Evolutionary conservation across 2,888 invertebrate species (phyloP).

Genomic region (Drosophila phalerata): DNA sequence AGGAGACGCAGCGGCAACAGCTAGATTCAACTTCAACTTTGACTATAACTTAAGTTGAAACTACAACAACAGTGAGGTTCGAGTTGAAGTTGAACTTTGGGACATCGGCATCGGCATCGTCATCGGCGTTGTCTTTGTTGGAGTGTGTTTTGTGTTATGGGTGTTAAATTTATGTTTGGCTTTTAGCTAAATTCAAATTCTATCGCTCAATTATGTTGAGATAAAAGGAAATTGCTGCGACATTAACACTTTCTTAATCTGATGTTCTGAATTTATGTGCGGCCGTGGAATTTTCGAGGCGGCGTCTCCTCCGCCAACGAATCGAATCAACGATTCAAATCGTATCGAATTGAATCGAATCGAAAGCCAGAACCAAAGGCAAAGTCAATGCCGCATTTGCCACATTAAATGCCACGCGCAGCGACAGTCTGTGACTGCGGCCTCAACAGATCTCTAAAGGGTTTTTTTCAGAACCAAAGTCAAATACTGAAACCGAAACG

Average conservation of each 20-base stretch:
- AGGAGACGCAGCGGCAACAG: conserved; percentile 29
- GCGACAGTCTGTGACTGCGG: conserved; percentile 15
- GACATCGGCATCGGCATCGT: conserved; percentile 13
- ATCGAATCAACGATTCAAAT: conserved; percentile 13
- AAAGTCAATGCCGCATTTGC: conserved; percentile 23
- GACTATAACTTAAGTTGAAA: not conserved
- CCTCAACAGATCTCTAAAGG: conserved; percentile 23
- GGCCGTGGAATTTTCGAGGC: conserved; percentile 74
- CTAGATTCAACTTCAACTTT: not conserved
- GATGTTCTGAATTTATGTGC: conserved; percentile 81
- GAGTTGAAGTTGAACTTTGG: conserved; percentile 4
- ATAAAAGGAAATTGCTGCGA: conserved; percentile 82
- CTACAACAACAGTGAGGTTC: not conserved
- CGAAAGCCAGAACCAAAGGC: conserved; percentile 8
- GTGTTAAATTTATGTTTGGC: conserved; percentile 83
- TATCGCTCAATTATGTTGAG: conserved; percentile 85
- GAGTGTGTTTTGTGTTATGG: conserved; percentile 70
- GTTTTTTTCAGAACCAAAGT: conserved; percentile 4
- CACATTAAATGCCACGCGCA: conserved; percentile 40
- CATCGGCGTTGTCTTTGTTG: conserved; percentile 48
- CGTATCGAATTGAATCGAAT: conserved; percentile 18
- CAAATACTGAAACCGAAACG: conserved; percentile 17
- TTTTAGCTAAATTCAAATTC: conserved; percentile 84
- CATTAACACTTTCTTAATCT: conserved; percentile 81
- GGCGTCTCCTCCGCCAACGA: conserved; percentile 61